phyloP scores from a whole-genome alignment of 2,113 vertebrate species.

The Rana temporaria region DNA sequence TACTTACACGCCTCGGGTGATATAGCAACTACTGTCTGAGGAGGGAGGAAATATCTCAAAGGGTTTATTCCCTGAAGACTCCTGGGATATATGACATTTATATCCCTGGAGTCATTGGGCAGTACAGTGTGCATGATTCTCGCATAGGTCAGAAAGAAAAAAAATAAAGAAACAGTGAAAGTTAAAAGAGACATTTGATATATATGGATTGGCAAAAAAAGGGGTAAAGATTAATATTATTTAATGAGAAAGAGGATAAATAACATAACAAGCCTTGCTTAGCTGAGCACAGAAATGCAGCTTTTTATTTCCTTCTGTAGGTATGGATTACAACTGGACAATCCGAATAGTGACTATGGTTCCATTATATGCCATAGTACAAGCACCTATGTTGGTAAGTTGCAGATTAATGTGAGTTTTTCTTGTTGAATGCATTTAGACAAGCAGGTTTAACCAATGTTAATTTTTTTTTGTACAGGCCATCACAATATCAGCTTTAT shows the following conservation, averaged over 20 bases:
- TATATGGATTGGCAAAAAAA: too few species aligned
- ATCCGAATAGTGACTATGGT: slow-evolving; percentile 62
- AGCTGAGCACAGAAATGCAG: background rate
- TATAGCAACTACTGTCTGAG: too few species aligned
- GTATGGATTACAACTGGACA: slow-evolving; percentile 70
- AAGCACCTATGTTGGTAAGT: slow-evolving; percentile 82
- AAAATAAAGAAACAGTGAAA: too few species aligned
- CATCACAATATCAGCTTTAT: slow-evolving; percentile 87
- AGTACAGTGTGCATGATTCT: slow-evolving; percentile 75
- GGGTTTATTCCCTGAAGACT: too few species aligned
- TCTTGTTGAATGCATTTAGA: background rate
- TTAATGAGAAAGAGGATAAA: too few species aligned
- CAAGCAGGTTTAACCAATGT: slow-evolving; percentile 29
- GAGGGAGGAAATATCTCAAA: too few species aligned
- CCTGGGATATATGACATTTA: background rate
- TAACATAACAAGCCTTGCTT: too few species aligned
- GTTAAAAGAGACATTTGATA: too few species aligned
- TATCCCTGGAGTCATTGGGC: slow-evolving; percentile 71
- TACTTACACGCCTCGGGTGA: too few species aligned
- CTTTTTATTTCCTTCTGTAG: slow-evolving; percentile 60
- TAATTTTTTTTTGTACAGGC: slow-evolving; percentile 69
- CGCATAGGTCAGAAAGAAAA: too few species aligned
- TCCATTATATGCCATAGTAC: slow-evolving; percentile 77
- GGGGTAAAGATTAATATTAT: too few species aligned
- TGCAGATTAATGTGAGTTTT: slow-evolving; percentile 23